Conservation (phyloP, 1,140 invertebrate species). For the Brachystomella parvula region DNA sequence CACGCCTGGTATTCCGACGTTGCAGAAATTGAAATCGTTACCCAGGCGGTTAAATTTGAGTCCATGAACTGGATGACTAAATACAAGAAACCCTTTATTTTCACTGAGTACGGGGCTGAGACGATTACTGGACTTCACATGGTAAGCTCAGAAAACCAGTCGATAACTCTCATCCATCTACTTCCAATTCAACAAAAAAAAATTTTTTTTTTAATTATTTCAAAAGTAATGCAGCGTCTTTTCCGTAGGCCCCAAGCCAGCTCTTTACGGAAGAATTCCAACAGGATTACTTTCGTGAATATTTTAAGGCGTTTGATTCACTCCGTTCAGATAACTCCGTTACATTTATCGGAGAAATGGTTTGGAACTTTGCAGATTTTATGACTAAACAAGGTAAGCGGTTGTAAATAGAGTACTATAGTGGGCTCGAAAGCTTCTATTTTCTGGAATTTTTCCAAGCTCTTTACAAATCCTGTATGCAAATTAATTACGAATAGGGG, state of each 20-base stretch:
- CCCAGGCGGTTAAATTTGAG: slow-evolving; percentile 37
- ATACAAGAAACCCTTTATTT: slow-evolving; percentile 51
- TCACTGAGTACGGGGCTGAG: slow-evolving; percentile 59
- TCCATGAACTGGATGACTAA: slow-evolving; percentile 44
- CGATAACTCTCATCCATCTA: background rate
- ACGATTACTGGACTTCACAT: slow-evolving; percentile 51
- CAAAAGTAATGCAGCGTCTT: no score
- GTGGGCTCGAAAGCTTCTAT: no score
- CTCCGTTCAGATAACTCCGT: slow-evolving; percentile 45
- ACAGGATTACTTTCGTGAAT: slow-evolving; percentile 48
- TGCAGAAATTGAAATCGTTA: slow-evolving; percentile 45
- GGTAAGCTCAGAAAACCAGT: no score
- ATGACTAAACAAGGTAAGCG: slow-evolving; percentile 45
- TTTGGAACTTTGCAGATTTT: slow-evolving; percentile 57
- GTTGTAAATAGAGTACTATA: no score
- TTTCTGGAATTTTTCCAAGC: no score
- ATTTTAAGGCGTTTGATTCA: slow-evolving; percentile 53
- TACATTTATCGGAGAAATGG: slow-evolving; percentile 50
- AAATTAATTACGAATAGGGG: no score
- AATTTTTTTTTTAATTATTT: background rate
- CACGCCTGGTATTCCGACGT: slow-evolving; percentile 53
- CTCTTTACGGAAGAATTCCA: slow-evolving; percentile 59
- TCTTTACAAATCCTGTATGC: no score
- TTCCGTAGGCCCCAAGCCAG: slow-evolving; percentile 43
- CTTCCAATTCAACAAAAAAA: background rate